Base-by-base conservation (phyloP, 92 coral and sea anemone genomes). In the Actinostola sp. region DNA sequence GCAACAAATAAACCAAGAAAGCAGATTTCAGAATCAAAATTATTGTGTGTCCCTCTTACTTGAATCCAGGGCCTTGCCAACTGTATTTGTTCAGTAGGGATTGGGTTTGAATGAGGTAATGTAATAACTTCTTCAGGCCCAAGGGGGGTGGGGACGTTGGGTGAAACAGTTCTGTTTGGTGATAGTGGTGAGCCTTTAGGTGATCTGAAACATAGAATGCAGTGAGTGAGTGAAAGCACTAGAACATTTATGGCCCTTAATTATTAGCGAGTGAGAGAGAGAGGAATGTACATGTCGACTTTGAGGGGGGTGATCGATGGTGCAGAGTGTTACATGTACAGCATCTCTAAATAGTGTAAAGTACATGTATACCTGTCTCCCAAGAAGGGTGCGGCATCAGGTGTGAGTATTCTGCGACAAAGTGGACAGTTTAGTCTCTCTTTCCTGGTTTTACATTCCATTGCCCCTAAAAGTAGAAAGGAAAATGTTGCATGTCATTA, bases 31-130 rank as follows among this genome's bases (percentile, higher is more conserved):
- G n/a, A n/a, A n/a, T n/a, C n/a, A n/a, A n/a, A n/a, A n/a, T n/a
- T n/a, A n/a, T n/a, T n/a, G n/a, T n/a, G n/a, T n/a, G n/a, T n/a
- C 24, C 36, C 21, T 61, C 73, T 26, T 71, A 93, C 98, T 88
- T 88, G 97, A 28, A 87, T 92, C 98, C 98, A 94, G 32, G 97
- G 98, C 50, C 89, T 88, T 20, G 98, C 96, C 24, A 88, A 69
- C 65, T 94, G 97, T 44, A 94, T 83, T 29, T 76, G 94, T 27
- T 84, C 92, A 14, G 85, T 53, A 24, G 98, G 98, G 27, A 94
- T 83, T 63, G 98, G 98, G 66, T 94, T 77, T 38, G 97, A 90
- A 61, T 88, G 89, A 0, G 98, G 98, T 11, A 94, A 54, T 3
- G 87, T 85, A 41, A 94, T 88, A n/a, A 81, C 58, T 39, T 91